Percentiles rank a stretch among this genome's conserved stretches.
These are phyloP conservation scores for Lordiphosa stackelbergi DNA, from an alignment of 1,140 invertebrate genomes.

Conservation along the genomic window DNA sequence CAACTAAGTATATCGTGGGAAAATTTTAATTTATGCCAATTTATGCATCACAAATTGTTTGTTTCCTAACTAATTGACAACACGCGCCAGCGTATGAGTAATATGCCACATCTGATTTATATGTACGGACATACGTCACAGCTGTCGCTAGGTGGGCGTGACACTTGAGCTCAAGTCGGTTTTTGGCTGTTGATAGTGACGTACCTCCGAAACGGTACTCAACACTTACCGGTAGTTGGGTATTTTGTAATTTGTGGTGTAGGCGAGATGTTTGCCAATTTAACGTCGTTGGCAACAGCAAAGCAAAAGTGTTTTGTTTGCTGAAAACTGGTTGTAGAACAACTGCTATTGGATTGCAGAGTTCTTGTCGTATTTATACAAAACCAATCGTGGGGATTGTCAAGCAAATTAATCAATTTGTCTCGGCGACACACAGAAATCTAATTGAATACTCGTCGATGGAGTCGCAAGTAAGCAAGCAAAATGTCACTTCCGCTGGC, in stretches of 20 bases:
- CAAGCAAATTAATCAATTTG: constrained; percentile 64
- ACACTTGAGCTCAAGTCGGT: constrained; percentile 35
- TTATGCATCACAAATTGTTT: constrained; percentile 48
- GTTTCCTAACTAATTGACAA: constrained; percentile 53
- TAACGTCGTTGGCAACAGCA: constrained; percentile 20
- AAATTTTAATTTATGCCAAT: constrained; percentile 56
- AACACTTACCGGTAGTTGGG: constrained; percentile 54
- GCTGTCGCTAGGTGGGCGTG: constrained; percentile 50
- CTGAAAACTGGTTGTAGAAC: constrained; percentile 57
- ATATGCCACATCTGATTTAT: constrained; percentile 17
- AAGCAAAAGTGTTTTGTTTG: constrained; percentile 55
- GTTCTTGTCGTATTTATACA: constrained; percentile 71
- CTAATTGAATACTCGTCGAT: constrained; percentile 55
- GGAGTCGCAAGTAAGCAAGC: constrained; percentile 22
- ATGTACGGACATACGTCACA: constrained; percentile 46
- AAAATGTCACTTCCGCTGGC: constrained; percentile 63
- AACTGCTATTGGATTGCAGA: constrained; percentile 53
- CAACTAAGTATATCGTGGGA: constrained; percentile 50
- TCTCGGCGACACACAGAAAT: constrained; percentile 47
- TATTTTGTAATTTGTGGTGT: constrained; percentile 15
- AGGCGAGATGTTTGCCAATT: constrained; percentile 19
- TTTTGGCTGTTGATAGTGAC: constrained; percentile 42
- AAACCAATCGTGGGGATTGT: constrained; percentile 15
- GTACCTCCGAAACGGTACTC: constrained; percentile 33
- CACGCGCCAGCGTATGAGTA: constrained; percentile 65